Conservation (phyloP, 2,888 invertebrate species). For the Celastrina argiolus region DNA sequence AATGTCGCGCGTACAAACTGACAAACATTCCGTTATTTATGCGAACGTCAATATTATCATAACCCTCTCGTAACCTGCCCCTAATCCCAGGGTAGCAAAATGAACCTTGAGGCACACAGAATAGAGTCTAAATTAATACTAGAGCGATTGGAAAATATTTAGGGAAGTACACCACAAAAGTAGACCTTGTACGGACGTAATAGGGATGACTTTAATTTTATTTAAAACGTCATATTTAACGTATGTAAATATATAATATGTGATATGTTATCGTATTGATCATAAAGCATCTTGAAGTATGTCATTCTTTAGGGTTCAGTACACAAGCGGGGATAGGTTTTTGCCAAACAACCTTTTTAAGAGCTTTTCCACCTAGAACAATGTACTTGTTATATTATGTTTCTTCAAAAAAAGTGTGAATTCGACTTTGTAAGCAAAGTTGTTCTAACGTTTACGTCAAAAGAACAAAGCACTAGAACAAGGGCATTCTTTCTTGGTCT, state of each 20-base stretch:
- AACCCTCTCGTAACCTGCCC: conserved; percentile 13
- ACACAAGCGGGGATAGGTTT: not conserved
- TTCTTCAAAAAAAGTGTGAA: not conserved
- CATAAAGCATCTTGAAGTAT: not conserved
- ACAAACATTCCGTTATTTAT: conserved; percentile 16
- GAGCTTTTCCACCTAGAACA: not conserved
- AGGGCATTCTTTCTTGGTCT: no score
- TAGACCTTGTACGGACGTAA: not conserved
- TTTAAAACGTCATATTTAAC: not conserved
- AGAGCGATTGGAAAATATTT: not conserved
- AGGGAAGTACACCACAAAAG: not conserved
- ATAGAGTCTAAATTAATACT: not conserved
- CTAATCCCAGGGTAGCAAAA: not conserved
- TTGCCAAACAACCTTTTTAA: no score
- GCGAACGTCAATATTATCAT: conserved; percentile 13
- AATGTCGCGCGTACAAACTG: conserved; percentile 10
- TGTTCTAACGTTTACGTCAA: no score
- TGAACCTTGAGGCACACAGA: not conserved
- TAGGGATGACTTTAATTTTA: not conserved
- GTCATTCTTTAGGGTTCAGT: conserved; percentile 1
- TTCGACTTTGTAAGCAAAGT: no score
- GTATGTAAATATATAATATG: not conserved
- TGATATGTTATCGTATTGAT: conserved; percentile 8
- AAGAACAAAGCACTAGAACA: no score
- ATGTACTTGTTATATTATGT: no score